These are phyloP conservation scores for Gymnothorax reevesii DNA, from an alignment of 2,797 vertebrate species.

Conservation along the genomic window DNA sequence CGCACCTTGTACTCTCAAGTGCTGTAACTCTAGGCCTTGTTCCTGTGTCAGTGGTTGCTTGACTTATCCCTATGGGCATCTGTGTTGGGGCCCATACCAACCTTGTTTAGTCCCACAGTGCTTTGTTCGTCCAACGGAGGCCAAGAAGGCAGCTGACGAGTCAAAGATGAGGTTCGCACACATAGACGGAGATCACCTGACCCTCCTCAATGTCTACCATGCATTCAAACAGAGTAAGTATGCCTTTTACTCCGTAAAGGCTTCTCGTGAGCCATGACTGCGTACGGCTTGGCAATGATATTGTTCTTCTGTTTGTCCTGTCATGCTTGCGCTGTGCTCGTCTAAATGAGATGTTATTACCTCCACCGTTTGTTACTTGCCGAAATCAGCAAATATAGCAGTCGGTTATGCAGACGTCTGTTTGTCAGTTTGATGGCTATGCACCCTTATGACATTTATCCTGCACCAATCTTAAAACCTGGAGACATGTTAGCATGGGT, in stretches of 20 bases:
- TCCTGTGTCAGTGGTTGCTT: constrained; percentile 94
- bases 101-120: constrained; percentile 99
- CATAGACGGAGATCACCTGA: constrained; percentile 99
- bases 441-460: no score
- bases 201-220: constrained; percentile 98
- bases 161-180: constrained; percentile 99
- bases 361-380: no score
- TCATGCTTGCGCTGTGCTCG: background rate
- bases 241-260: no score
- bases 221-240: constrained; percentile 99
- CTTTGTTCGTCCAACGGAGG: constrained; percentile 98
- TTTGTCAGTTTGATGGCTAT: no score
- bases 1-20: constrained; percentile 89
- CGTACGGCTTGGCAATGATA: background rate
- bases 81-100: constrained; percentile 99
- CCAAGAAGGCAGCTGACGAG: constrained; percentile 98
- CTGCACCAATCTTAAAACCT: no score
- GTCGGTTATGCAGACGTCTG: no score
- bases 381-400: no score
- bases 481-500: no score
- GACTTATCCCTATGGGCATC: constrained; percentile 99
- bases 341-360: constrained; percentile 6
- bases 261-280: background rate
- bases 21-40: constrained; percentile 88
- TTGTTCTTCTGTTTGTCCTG: background rate